Evolutionary conservation across 2,113 vertebrate genomes (phyloP).

Genomic region (Trogon melanurus): DNA sequence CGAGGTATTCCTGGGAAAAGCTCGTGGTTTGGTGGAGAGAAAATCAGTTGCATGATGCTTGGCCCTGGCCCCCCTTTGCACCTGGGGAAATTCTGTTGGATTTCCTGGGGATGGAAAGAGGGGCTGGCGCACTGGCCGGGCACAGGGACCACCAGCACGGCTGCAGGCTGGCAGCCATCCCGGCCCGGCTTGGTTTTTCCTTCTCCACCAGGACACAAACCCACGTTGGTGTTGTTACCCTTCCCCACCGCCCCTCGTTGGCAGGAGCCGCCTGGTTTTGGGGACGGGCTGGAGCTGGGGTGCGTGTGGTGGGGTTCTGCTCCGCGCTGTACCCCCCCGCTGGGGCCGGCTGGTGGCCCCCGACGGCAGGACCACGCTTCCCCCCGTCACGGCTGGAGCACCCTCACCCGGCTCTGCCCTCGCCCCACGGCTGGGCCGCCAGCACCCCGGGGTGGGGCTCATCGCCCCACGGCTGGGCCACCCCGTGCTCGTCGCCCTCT

Average conservation of each 20-base stretch:
- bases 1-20: background rate
- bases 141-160: background rate
- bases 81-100: background rate
- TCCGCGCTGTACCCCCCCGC: accelerated
- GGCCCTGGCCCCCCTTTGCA: background rate
- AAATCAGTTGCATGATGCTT: accelerated
- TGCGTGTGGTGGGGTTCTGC: background rate
- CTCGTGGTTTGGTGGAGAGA: background rate
- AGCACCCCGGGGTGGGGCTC: background rate
- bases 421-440: background rate
- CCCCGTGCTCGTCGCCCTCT: too few species aligned
- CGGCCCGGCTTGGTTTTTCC: accelerated
- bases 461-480: too few species aligned
- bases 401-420: background rate
- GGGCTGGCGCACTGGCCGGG: background rate
- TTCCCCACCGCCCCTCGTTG: background rate
- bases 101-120: accelerated
- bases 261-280: background rate
- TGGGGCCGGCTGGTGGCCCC: background rate
- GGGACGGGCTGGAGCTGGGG: background rate
- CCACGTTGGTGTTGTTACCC: too few species aligned
- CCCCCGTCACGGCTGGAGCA: background rate
- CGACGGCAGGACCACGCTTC: background rate
- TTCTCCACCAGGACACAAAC: background rate
- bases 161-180: background rate